A percentile compares a stretch with the other conserved stretches of the same genome.
phyloP scores from a whole-genome alignment of 2,797 vertebrate species.

The Oceanodroma leucorhoa region DNA sequence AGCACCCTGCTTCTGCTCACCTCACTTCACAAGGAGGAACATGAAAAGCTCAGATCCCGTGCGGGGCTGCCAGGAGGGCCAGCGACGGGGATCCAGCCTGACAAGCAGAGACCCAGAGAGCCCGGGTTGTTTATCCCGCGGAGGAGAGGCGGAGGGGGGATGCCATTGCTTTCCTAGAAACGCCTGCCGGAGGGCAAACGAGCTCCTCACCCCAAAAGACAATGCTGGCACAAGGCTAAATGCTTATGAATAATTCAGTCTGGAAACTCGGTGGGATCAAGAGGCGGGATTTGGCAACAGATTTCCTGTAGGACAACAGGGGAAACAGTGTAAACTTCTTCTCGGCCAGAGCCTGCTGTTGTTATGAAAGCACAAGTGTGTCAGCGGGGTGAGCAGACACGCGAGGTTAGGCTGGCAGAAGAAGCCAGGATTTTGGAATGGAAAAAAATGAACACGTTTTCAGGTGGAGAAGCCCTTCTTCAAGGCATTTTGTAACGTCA shows the following conservation, averaged over 20 bases:
- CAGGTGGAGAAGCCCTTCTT: neutral
- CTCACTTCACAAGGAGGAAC: neutral
- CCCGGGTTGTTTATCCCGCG: rapidly evolving
- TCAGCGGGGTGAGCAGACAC: neutral
- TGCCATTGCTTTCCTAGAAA: neutral
- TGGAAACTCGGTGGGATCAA: neutral
- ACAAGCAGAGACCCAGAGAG: neutral
- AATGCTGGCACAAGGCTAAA: constrained; percentile 3
- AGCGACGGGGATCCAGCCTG: neutral
- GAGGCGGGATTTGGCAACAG: neutral
- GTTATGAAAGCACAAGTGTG: neutral
- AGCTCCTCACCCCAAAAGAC: neutral
- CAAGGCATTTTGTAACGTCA: neutral
- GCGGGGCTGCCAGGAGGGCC: neutral
- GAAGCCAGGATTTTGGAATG: neutral
- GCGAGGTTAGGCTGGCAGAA: neutral
- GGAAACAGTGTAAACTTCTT: neutral
- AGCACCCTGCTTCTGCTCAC: neutral
- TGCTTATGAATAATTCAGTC: neutral
- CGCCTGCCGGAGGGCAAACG: neutral
- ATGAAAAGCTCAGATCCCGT: neutral
- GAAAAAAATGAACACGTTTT: neutral
- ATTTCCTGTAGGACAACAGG: neutral
- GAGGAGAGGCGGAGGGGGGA: neutral
- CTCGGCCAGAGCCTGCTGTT: neutral